These are phyloP conservation scores for Pinna nobilis DNA, from an alignment of 1,140 invertebrate genomes.

Conservation along the genomic window DNA sequence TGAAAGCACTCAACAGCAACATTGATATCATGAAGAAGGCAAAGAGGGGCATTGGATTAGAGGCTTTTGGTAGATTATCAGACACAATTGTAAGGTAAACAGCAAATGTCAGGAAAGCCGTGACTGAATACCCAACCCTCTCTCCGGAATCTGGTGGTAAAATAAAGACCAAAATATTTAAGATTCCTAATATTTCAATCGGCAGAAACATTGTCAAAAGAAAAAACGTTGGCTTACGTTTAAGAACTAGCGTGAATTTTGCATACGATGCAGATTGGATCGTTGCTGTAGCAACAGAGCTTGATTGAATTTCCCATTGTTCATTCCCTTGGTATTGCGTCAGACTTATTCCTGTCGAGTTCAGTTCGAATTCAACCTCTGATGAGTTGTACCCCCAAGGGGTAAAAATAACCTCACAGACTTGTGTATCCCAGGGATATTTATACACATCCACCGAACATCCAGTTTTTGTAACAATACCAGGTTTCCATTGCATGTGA, in stretches of 20 bases:
- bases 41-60: slow-evolving; percentile 30
- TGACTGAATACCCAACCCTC: slow-evolving; percentile 59
- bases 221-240: slow-evolving; percentile 32
- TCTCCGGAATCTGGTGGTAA: slow-evolving; percentile 63
- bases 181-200: slow-evolving; percentile 53
- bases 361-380: slow-evolving; percentile 17
- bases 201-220: slow-evolving; percentile 56
- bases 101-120: slow-evolving; percentile 59
- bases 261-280: slow-evolving; percentile 3
- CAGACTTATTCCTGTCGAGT: neutral
- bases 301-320: slow-evolving; percentile 8
- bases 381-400: slow-evolving; percentile 19
- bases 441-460: slow-evolving; percentile 32
- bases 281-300: neutral
- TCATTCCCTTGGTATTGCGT: slow-evolving; percentile 9
- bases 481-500: slow-evolving; percentile 29
- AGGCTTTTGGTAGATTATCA: slow-evolving; percentile 59
- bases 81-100: slow-evolving; percentile 59
- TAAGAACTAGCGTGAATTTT: slow-evolving; percentile 17
- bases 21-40: slow-evolving; percentile 29
- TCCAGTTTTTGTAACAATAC: slow-evolving; percentile 7
- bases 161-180: slow-evolving; percentile 59
- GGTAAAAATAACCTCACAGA: slow-evolving; percentile 29
- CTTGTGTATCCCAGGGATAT: slow-evolving; percentile 41
- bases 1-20: slow-evolving; percentile 11